Conservation (phyloP, 2,113 vertebrate species). For the Vulpes vulpes region DNA sequence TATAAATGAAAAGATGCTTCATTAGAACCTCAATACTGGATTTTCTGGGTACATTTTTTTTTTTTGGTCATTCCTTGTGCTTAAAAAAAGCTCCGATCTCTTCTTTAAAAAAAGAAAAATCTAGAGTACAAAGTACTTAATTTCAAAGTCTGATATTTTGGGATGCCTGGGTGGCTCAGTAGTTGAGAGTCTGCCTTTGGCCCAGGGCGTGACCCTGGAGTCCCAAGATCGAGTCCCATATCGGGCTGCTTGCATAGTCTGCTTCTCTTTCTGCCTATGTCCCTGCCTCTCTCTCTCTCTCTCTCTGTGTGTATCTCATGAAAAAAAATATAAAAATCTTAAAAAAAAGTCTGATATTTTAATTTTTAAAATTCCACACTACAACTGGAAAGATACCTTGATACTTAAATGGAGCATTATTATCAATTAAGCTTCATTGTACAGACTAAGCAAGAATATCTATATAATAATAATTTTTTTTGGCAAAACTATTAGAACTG, state of each 20-base stretch:
- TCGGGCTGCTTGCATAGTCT: no score
- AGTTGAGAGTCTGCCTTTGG: no score
- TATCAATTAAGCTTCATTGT: background rate
- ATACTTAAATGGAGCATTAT: background rate
- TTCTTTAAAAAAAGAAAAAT: background rate
- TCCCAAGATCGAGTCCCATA: no score
- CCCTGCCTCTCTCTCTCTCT: no score
- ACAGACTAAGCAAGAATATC: background rate
- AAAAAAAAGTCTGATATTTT: slow-evolving; percentile 24
- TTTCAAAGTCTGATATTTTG: slow-evolving; percentile 42
- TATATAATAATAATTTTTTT: slow-evolving; percentile 16
- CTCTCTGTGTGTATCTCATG: no score
- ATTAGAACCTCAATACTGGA: background rate
- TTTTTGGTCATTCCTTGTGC: background rate
- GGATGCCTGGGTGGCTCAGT: no score
- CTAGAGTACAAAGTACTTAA: background rate
- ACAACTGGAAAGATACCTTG: background rate
- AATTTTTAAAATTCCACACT: background rate
- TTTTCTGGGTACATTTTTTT: background rate
- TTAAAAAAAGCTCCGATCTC: background rate
- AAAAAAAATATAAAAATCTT: no score
- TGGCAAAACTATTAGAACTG: background rate
- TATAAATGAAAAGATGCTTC: background rate
- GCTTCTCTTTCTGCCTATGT: no score
- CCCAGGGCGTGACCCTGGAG: no score